A percentile compares a stretch with the other conserved stretches of the same genome.
phyloP scores from a whole-genome alignment of 1,140 invertebrate genomes.

The Papilio polyxenes region DNA sequence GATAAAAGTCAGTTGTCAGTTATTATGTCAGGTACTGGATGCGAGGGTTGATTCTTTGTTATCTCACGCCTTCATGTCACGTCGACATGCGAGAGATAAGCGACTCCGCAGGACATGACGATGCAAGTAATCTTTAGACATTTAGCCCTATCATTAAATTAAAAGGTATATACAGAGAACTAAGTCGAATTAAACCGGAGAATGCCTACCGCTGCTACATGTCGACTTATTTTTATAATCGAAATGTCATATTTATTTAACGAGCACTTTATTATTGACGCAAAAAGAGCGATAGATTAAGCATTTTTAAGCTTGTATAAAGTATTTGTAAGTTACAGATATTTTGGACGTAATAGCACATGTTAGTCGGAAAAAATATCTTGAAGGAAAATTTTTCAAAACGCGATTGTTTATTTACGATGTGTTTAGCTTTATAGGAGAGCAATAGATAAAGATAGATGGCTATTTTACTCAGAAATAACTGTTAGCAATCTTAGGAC shows the following conservation, averaged over 20 bases:
- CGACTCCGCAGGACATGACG: slow-evolving; percentile 19
- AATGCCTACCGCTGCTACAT: background rate
- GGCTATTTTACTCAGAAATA: background rate
- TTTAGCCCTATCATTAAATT: slow-evolving; percentile 27
- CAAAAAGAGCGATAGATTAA: background rate
- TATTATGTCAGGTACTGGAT: slow-evolving; percentile 19
- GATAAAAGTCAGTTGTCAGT: slow-evolving; percentile 29
- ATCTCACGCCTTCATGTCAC: slow-evolving; percentile 35
- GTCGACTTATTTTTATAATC: background rate
- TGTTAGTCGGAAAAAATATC: background rate
- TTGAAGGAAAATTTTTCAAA: background rate
- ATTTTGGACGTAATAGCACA: background rate
- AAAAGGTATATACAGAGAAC: slow-evolving; percentile 12
- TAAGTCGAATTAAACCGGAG: background rate
- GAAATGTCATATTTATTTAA: slow-evolving; percentile 17
- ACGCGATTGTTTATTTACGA: background rate
- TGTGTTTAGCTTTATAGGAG: background rate
- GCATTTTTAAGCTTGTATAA: background rate
- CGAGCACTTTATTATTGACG: background rate
- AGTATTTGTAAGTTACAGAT: background rate
- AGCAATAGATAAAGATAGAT: background rate
- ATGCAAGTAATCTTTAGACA: slow-evolving; percentile 32
- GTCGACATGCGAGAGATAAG: slow-evolving; percentile 35
- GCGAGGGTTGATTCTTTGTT: slow-evolving; percentile 33
- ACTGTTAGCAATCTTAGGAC: background rate